A percentile compares a stretch with the other conserved stretches of the same genome.
Conservation (phyloP, 2,888 invertebrate genomes). For the Amiota communis region DNA sequence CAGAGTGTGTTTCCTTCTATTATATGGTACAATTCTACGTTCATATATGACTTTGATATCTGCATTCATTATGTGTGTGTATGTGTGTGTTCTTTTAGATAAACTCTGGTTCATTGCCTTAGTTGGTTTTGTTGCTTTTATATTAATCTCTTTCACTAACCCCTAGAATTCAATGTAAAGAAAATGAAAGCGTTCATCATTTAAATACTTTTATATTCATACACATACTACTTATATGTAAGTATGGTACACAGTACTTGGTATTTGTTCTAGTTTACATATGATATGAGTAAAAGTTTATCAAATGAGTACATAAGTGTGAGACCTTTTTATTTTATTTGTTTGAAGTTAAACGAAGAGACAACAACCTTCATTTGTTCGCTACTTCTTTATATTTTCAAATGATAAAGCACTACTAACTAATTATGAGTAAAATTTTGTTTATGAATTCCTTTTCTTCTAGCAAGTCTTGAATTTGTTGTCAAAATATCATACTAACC, state of each 20-base stretch:
- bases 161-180: background rate
- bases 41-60: conserved; percentile 24
- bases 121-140: conserved; percentile 13
- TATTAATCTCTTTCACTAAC: conserved; percentile 10
- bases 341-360: too few relatives aligned
- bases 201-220: background rate
- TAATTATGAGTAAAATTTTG: too few relatives aligned
- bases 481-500: too few relatives aligned
- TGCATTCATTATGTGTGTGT: background rate
- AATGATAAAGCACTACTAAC: too few relatives aligned
- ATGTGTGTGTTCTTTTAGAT: conserved; percentile 41
- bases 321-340: too few relatives aligned
- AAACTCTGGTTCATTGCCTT: conserved; percentile 56
- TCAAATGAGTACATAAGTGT: background rate
- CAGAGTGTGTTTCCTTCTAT: conserved; percentile 23
- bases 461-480: too few relatives aligned
- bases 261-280: background rate
- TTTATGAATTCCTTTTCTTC: too few relatives aligned
- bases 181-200: conserved; percentile 13
- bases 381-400: too few relatives aligned
- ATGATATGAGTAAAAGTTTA: conserved; percentile 1
- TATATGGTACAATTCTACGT: conserved; percentile 7
- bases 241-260: background rate
- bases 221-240: too few relatives aligned
- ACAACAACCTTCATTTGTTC: too few relatives aligned